Evolutionary conservation across 1,140 invertebrate genomes (phyloP), one percentile per base, ranked within the genome.

Genomic region (Drosophila punjabiensis): DNA sequence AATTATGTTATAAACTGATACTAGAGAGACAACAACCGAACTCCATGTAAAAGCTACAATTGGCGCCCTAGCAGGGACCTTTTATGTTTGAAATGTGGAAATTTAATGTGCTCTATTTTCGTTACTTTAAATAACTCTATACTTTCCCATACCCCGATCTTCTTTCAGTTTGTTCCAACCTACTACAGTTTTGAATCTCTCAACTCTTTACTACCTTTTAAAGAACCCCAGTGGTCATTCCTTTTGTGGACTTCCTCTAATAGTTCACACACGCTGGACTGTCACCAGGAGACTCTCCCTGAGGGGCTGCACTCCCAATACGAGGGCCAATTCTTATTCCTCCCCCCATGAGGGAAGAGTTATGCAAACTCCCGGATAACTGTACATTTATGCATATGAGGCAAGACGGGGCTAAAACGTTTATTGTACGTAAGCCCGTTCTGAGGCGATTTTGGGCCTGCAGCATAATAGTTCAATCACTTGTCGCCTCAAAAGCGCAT

Each of bases 401-500:
- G 55, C 47, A 11, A 41, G 30, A 35, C 30, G 56, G 58, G 47
- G 28, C 39, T 39, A 48, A 62, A 71, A 68, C 79, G 81, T 73
- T 82, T 70, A 86, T 76, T 85, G 78, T 74, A 64, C 50, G 45
- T 5, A 39, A 39, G 16, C 68, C 41, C 20, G 6, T 11, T 58
- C 71, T 65, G 56, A 58, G 64, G 59, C 60, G 59, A 35, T 90
- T 90, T 81, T 73, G 70, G 66, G 56, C 56, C 64, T 62, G 33
- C 58, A 73, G 79, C 74, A 79, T 90, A 89, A 89, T 89, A 90
- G 85, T 89, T 89, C 86, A 89, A 89, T 89, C 85, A 89, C 79
- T 89, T 89, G 85, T 89, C 86, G 82, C 86, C 82, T 73, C 81
- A 60, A 60, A 81, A 71, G 41, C 62, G 60, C 52, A 63, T 59